These are phyloP conservation scores for Lasiommata megera DNA, from an alignment of 2,888 invertebrate genomes.

Conservation along the genomic window DNA sequence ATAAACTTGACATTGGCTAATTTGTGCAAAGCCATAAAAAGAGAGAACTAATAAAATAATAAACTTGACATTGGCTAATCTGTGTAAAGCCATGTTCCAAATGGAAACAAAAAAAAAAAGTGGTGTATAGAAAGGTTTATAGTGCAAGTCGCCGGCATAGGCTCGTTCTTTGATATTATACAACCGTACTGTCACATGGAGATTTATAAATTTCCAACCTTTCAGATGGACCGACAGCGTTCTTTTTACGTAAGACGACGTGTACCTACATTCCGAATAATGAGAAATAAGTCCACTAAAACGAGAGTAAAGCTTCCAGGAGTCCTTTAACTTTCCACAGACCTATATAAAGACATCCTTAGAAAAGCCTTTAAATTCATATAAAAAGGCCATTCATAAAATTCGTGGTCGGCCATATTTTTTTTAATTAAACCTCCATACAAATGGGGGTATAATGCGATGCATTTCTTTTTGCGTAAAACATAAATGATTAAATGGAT, in stretches of 20 bases:
- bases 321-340: background rate
- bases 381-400: conserved; percentile 25
- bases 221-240: background rate
- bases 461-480: conserved; percentile 23
- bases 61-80: no score
- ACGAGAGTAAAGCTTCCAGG: background rate
- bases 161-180: no score
- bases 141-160: no score
- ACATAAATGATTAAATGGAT: background rate
- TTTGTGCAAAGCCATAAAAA: no score
- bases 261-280: background rate
- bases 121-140: no score
- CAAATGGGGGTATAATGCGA: conserved; percentile 27
- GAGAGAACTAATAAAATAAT: no score
- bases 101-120: no score
- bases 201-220: no score
- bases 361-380: conserved; percentile 25
- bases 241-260: background rate
- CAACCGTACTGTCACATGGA: no score
- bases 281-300: background rate
- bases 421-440: conserved; percentile 34
- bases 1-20: no score
- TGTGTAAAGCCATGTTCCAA: no score
- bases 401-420: conserved; percentile 18
- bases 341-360: conserved; percentile 22